Conservation (phyloP, 2,113 vertebrate genomes). For the Sapayoa aenigma region DNA sequence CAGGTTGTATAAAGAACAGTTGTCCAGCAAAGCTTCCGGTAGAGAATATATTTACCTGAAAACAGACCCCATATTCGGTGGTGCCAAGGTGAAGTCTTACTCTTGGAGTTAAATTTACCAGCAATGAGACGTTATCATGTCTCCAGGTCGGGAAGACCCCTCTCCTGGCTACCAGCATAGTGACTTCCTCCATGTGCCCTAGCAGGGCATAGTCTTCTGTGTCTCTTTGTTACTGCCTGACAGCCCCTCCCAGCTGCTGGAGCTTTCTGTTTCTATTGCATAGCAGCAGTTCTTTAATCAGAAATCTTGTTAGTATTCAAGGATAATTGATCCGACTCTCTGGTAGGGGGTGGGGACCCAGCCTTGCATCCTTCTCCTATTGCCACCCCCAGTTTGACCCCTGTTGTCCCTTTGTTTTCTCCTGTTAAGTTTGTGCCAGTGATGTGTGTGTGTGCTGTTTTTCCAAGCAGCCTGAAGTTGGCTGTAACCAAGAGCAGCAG, state of each 20-base stretch:
- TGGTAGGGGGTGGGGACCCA: constrained; percentile 40
- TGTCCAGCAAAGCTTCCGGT: neutral
- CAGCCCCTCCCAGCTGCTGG: constrained; percentile 43
- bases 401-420: constrained; percentile 76
- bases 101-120: neutral
- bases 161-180: constrained; percentile 6
- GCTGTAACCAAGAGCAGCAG: constrained; percentile 72
- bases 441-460: constrained; percentile 72
- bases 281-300: constrained; percentile 65
- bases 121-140: neutral
- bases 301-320: constrained; percentile 62
- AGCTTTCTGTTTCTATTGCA: constrained; percentile 39
- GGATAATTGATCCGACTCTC: constrained; percentile 69
- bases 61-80: neutral
- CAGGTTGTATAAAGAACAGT: neutral
- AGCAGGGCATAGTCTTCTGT: constrained; percentile 33
- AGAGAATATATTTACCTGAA: neutral
- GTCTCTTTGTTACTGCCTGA: constrained; percentile 40
- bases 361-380: constrained; percentile 51
- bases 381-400: constrained; percentile 72
- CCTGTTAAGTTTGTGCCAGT: constrained; percentile 73
- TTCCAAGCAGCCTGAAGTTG: constrained; percentile 70
- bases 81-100: neutral
- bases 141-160: neutral
- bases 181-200: constrained; percentile 24